phyloP scores from a whole-genome alignment of 2,113 vertebrate genomes.

The Platichthys stellatus region DNA sequence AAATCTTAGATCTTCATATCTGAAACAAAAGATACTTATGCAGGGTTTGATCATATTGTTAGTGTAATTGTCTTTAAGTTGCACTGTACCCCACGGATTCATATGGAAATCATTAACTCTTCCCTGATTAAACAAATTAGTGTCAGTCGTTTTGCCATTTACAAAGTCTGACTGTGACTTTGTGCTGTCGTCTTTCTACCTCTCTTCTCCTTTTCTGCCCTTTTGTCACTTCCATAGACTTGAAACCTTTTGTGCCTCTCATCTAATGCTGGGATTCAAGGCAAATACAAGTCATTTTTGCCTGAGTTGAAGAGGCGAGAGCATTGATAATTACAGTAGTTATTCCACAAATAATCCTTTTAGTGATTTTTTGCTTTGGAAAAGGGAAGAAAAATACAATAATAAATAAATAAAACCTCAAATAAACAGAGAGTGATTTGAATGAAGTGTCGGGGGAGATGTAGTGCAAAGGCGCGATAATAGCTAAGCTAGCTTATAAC shows the following conservation, averaged over 20 bases:
- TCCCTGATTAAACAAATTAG: background rate
- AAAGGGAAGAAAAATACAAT: constrained; percentile 67
- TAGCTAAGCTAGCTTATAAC: constrained; percentile 85
- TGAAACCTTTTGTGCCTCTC: constrained; percentile 56
- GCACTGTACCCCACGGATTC: too few species aligned
- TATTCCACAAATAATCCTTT: constrained; percentile 98
- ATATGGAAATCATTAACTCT: too few species aligned
- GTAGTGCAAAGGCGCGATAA: constrained; percentile 85
- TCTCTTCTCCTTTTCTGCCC: constrained; percentile 19
- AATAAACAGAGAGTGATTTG: constrained; percentile 87
- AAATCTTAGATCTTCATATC: too few species aligned
- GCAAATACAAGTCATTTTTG: constrained; percentile 65
- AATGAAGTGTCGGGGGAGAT: constrained; percentile 92
- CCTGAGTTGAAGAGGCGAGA: constrained; percentile 60
- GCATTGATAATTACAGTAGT: constrained; percentile 81
- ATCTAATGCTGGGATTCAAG: constrained; percentile 51
- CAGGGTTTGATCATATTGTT: too few species aligned
- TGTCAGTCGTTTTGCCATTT: background rate
- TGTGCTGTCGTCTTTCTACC: constrained; percentile 4
- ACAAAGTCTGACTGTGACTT: background rate
- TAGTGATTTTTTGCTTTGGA: constrained; percentile 85
- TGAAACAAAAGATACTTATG: too few species aligned
- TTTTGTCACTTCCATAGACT: constrained; percentile 52
- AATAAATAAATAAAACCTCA: constrained; percentile 80
- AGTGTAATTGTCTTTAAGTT: too few species aligned